A percentile compares a stretch with the other conserved stretches of the same genome.
These are phyloP conservation scores for Eupithecia centaureata DNA, from an alignment of 2,888 invertebrate species.

Conservation along the genomic window DNA sequence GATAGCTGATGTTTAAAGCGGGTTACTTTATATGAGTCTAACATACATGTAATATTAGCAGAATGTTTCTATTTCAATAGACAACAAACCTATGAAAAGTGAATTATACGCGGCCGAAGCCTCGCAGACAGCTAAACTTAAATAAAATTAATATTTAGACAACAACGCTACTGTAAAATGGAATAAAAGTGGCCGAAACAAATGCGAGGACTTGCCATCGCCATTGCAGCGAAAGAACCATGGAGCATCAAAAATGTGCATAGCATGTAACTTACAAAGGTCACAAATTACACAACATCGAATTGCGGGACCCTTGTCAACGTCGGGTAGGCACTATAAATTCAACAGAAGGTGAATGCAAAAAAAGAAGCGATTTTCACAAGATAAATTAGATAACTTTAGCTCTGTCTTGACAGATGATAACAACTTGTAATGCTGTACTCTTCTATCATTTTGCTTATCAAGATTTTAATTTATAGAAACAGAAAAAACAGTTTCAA, in stretches of 20 bases:
- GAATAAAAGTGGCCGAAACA: not conserved
- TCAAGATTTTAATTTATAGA: not conserved
- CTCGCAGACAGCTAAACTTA: not conserved
- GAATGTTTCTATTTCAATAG: too few species aligned
- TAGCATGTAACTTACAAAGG: conserved; percentile 50
- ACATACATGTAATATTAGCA: too few species aligned
- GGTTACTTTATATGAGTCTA: too few species aligned
- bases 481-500: too few species aligned
- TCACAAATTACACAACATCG: conserved; percentile 48
- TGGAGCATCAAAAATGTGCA: conserved; percentile 43
- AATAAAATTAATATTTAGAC: not conserved
- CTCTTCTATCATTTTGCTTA: not conserved
- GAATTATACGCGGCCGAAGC: not conserved
- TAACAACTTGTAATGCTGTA: not conserved
- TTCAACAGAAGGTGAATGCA: conserved; percentile 31
- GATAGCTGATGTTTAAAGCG: not conserved
- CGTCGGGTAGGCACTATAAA: conserved; percentile 52
- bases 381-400: conserved; percentile 2
- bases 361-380: conserved; percentile 15
- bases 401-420: not conserved
- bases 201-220: not conserved
- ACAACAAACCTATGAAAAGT: not conserved
- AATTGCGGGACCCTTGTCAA: conserved; percentile 63
- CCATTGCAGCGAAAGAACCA: not conserved
- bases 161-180: not conserved